Evolutionary conservation across 2,888 invertebrate genomes (phyloP).

Genomic region (Caradrina kadenii): DNA sequence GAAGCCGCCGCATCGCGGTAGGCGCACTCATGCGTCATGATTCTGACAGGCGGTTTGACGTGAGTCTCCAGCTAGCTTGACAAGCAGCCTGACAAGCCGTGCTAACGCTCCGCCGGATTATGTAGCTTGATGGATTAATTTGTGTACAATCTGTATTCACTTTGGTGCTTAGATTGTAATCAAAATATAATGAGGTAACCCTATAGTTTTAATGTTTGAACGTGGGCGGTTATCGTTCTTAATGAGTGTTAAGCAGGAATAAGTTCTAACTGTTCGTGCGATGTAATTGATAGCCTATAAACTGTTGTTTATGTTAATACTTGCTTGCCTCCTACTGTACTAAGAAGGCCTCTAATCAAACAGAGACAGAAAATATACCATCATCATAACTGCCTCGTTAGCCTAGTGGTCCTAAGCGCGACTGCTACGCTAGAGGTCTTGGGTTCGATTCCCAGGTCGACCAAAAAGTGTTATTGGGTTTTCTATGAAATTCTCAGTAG

Average conservation of each 20-base stretch:
- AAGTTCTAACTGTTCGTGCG: constrained; percentile 46
- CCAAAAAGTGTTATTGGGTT: too few species aligned
- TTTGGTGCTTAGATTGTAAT: constrained; percentile 71
- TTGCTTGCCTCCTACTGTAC: neutral
- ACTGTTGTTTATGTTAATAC: constrained; percentile 31
- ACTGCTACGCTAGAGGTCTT: too few species aligned
- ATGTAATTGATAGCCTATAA: constrained; percentile 43
- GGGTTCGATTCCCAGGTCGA: too few species aligned
- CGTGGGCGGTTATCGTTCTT: constrained; percentile 54
- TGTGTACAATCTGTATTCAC: constrained; percentile 70
- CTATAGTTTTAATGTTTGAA: constrained; percentile 50
- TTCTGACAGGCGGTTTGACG: constrained; percentile 85
- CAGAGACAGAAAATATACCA: too few species aligned
- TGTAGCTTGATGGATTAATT: constrained; percentile 88
- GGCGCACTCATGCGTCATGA: constrained; percentile 87
- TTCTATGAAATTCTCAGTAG: too few species aligned
- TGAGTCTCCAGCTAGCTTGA: constrained; percentile 73
- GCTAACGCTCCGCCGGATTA: constrained; percentile 83
- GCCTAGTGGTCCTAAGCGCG: too few species aligned
- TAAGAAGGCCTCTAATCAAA: neutral
- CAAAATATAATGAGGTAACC: constrained; percentile 74
- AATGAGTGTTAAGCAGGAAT: constrained; percentile 51
- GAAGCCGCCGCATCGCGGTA: constrained; percentile 77
- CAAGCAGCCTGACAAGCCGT: constrained; percentile 77
- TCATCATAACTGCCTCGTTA: too few species aligned